These are phyloP conservation scores for Tapera naevia DNA, from an alignment of 2,797 vertebrate genomes.

Conservation along the genomic window DNA sequence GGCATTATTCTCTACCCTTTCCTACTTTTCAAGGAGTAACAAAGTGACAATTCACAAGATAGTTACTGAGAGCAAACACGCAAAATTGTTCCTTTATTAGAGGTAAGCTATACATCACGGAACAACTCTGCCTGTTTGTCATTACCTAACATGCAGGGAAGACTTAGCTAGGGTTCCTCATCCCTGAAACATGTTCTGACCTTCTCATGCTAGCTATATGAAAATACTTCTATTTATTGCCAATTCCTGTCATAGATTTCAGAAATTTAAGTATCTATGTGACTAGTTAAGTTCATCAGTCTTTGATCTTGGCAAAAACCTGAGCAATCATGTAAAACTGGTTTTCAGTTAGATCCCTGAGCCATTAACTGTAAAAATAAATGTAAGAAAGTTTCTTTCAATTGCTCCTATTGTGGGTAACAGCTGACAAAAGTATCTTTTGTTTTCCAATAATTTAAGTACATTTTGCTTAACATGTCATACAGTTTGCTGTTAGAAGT, in stretches of 20 bases:
- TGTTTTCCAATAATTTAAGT: not conserved
- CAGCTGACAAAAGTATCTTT: not conserved
- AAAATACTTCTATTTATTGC: not conserved
- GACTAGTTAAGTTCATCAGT: not conserved
- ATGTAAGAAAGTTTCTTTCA: not conserved
- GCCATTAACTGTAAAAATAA: not conserved
- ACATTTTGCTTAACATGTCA: not conserved
- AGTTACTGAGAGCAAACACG: not conserved
- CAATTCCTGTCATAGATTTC: not conserved
- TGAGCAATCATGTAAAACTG: not conserved
- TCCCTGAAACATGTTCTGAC: not conserved
- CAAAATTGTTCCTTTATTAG: not conserved
- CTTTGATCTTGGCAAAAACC: not conserved
- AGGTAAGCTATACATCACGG: not conserved
- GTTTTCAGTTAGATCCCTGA: not conserved
- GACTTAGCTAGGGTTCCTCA: not conserved
- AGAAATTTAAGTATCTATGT: not conserved
- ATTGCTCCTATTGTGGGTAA: not conserved
- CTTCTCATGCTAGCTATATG: not conserved
- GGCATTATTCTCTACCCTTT: not conserved
- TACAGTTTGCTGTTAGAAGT: not conserved
- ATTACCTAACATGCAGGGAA: not conserved
- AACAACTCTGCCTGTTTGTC: not conserved
- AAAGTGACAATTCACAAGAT: not conserved
- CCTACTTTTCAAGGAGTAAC: not conserved